Base-by-base conservation (phyloP, 2,797 vertebrate species). In the Argya squamiceps region DNA sequence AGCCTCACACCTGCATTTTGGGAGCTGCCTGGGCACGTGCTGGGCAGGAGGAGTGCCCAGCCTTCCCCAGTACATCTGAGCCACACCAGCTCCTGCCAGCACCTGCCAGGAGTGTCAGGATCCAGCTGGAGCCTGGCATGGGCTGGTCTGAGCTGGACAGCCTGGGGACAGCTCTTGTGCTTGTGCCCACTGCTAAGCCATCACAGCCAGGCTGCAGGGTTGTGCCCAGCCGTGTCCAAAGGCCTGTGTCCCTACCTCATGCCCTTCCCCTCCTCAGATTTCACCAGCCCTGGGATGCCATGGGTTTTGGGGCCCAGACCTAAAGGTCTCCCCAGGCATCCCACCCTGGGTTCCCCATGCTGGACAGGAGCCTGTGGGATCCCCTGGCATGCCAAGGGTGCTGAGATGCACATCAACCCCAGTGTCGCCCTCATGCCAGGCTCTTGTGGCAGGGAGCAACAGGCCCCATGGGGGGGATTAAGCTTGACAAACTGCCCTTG, bases 401-500 rank as follows among this genome's bases (percentile, higher is more conserved):
- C 32, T 0, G 2, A 24, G 14, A 23, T 49, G 24, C 15, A 1
- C 0, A 1, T 59, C n/a, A 44, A 22, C 44, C 32, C 68, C 12
- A 0, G 13, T 52, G 67, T 26, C 19, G 65, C 78, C 55, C 4
- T 0, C 65, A 46, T 30, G 52, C 78, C 79, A 56, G 36, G 34
- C 84, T 71, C 67, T 34, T 2, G 1, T 49, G 52, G 36, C 1
- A 18, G 71, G 64, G 32, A 92, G 74, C 62, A 95, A 53, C 37
- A 14, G 29, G 82, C 58, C 71, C 22, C 77, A 6, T 6, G 15
- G 62, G 78, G 43, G 43, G 81, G 96, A 96, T 97, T 97, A 97
- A 89, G 39, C 43, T 36, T 94, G 73, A 97, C 88, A 96, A 96
- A 96, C 94, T 88, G 75, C 91, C 22, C 94, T 96, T 96, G 96